These are phyloP conservation scores for Alces alces DNA, from an alignment of 2,113 vertebrate genomes.

Conservation along the genomic window DNA sequence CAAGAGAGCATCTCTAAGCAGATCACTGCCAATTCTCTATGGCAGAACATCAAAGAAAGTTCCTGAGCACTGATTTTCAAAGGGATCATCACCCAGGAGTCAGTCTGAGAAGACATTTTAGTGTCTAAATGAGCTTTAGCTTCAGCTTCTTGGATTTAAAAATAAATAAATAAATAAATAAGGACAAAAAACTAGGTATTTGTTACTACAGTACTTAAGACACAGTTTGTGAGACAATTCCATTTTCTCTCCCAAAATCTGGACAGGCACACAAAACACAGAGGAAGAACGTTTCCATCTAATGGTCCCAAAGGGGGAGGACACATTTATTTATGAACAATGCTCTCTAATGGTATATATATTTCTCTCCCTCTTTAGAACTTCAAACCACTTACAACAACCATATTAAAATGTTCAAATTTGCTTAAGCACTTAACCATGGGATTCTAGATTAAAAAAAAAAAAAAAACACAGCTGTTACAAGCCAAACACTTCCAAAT, in stretches of 20 bases:
- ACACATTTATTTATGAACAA: conserved; percentile 74
- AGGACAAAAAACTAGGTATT: conserved; percentile 59
- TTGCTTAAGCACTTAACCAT: conserved; percentile 79
- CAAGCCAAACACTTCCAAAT: conserved; percentile 75
- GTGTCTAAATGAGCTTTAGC: conserved; percentile 49
- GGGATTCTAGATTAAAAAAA: conserved; percentile 63
- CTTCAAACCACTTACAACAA: conserved; percentile 80
- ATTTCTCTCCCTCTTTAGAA: conserved; percentile 74
- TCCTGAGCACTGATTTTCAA: conserved; percentile 78
- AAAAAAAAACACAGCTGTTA: conserved; percentile 69
- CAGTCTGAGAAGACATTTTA: conserved; percentile 63
- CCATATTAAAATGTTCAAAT: conserved; percentile 73
- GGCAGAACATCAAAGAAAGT: conserved; percentile 73
- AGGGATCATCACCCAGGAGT: conserved; percentile 72
- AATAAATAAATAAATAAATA: background rate
- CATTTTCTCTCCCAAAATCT: conserved; percentile 73
- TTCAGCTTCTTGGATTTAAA: conserved; percentile 45
- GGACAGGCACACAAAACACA: conserved; percentile 74
- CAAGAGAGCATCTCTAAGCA: conserved; percentile 72
- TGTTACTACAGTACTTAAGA: conserved; percentile 71
- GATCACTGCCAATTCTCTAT: conserved; percentile 70
- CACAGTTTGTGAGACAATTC: conserved; percentile 72
- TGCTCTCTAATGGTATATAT: conserved; percentile 72
- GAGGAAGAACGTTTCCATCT: conserved; percentile 77
- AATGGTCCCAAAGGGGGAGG: conserved; percentile 72